Percentiles rank a stretch among this genome's conserved stretches.
Evolutionary conservation across 2,888 invertebrate genomes (phyloP).

Genomic region (Mesoligia furuncula): DNA sequence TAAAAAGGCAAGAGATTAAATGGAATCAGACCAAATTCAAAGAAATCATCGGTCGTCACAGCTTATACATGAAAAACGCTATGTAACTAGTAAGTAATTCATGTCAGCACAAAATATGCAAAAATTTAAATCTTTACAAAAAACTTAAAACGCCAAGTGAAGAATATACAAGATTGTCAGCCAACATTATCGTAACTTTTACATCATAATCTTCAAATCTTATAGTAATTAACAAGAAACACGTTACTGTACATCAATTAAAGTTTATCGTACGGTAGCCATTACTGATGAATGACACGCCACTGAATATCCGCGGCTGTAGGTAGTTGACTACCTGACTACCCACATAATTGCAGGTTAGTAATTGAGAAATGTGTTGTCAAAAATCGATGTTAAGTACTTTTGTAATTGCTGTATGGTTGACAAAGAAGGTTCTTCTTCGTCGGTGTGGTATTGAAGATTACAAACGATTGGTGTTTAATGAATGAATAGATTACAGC

Average conservation of each 20-base stretch:
- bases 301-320: background rate
- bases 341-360: conserved; percentile 23
- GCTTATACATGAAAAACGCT: background rate
- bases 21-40: background rate
- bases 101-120: background rate
- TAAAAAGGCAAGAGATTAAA: background rate
- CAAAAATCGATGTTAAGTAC: background rate
- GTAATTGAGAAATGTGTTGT: conserved; percentile 12
- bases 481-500: too few species aligned
- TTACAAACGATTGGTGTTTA: too few species aligned
- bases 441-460: too few species aligned
- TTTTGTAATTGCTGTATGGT: background rate
- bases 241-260: conserved; percentile 24
- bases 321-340: conserved; percentile 1
- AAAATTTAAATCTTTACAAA: background rate
- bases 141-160: background rate
- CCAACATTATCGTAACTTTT: background rate
- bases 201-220: conserved; percentile 29
- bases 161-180: background rate
- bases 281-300: conserved; percentile 50
- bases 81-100: background rate
- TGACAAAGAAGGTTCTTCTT: background rate
- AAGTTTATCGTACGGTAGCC: conserved; percentile 35
- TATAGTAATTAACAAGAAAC: conserved; percentile 24
- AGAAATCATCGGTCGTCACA: background rate